These are phyloP conservation scores for Acanthopleura granulata DNA, from an alignment of 2,888 invertebrate genomes.

Conservation along the genomic window DNA sequence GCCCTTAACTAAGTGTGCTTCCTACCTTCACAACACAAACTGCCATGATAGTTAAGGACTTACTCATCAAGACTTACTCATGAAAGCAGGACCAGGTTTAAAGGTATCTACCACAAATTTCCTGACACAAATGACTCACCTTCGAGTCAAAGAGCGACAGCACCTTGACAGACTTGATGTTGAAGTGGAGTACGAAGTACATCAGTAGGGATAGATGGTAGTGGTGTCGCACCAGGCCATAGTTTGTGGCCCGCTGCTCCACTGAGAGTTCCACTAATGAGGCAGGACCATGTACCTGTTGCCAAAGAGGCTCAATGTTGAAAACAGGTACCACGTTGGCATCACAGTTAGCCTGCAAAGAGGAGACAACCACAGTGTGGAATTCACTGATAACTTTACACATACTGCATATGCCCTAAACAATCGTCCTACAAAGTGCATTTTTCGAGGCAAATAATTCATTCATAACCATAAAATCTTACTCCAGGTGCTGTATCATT, in stretches of 20 bases:
- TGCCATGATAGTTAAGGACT: no score
- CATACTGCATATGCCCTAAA: neutral
- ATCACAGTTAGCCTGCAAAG: constrained; percentile 66
- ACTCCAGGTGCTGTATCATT: no score
- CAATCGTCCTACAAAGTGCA: no score
- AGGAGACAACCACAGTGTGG: neutral
- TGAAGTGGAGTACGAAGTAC: constrained; percentile 84
- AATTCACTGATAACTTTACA: neutral
- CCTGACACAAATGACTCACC: constrained; percentile 63
- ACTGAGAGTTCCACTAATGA: constrained; percentile 84
- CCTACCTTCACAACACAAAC: no score
- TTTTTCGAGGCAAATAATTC: no score
- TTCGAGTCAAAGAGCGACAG: constrained; percentile 83
- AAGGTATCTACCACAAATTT: no score
- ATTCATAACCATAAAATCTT: no score
- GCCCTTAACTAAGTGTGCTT: no score
- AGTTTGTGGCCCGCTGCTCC: constrained; percentile 81
- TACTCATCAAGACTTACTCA: no score
- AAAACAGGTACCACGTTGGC: constrained; percentile 67
- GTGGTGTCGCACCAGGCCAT: constrained; percentile 83
- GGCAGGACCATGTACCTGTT: constrained; percentile 54
- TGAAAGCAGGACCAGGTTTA: no score
- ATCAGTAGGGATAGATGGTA: constrained; percentile 83
- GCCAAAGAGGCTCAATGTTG: constrained; percentile 68
- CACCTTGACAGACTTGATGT: constrained; percentile 79